Percentiles rank a stretch among this genome's conserved stretches.
These are phyloP conservation scores for Calephelis virginiensis DNA, from an alignment of 1,140 invertebrate genomes.

Conservation along the genomic window DNA sequence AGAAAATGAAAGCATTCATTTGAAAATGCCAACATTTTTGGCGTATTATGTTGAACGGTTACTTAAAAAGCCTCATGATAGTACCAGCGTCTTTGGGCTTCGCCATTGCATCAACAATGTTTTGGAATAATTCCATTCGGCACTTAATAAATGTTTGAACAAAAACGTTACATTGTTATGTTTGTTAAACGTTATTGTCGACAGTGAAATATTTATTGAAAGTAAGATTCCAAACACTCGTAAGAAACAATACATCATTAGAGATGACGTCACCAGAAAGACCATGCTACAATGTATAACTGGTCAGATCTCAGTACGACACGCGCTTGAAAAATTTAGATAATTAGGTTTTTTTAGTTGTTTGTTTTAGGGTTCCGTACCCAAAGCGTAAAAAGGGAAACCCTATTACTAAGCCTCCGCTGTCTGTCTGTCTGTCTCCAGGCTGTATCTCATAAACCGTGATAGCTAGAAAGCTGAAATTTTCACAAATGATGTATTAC, in stretches of 20 bases:
- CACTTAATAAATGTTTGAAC: not conserved
- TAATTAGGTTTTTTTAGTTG: not conserved
- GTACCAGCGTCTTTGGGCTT: not conserved
- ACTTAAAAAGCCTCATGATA: constrained; percentile 5
- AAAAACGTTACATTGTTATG: constrained; percentile 4
- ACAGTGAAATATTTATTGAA: constrained; percentile 8
- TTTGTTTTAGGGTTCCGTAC: no score
- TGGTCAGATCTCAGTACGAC: constrained; percentile 1
- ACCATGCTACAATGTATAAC: constrained; percentile 6
- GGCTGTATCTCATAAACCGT: no score
- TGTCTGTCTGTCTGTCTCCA: no score
- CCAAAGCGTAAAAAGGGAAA: no score
- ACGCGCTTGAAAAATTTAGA: constrained; percentile 4
- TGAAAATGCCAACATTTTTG: not conserved
- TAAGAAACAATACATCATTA: constrained; percentile 11
- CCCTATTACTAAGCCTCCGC: no score
- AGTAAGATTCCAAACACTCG: constrained; percentile 4
- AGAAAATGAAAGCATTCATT: constrained; percentile 9
- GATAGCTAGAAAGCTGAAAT: no score
- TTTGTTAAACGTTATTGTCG: constrained; percentile 3
- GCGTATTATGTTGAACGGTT: constrained; percentile 2
- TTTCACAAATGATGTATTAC: no score
- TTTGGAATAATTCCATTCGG: no score
- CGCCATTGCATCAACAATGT: no score
- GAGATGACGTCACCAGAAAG: not conserved